These are phyloP conservation scores for Agriopis leucophaearia DNA, from an alignment of 2,888 invertebrate genomes.

Conservation along the genomic window DNA sequence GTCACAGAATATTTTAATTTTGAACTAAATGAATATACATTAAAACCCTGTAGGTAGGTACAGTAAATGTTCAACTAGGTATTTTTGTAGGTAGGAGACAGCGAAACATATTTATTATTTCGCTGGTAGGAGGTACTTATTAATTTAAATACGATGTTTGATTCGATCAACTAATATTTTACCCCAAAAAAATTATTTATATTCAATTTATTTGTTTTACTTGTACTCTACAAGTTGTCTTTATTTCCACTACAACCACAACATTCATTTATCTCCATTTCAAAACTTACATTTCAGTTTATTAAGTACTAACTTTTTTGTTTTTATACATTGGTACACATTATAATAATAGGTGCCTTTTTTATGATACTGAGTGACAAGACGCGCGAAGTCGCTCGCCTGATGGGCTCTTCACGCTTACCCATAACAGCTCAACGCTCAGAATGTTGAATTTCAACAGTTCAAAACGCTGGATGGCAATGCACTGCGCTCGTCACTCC, in stretches of 20 bases:
- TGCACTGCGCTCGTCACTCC: too few species aligned
- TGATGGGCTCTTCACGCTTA: too few species aligned
- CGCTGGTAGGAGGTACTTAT: not conserved
- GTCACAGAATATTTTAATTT: not conserved
- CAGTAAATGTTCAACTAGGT: not conserved
- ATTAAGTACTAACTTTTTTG: not conserved
- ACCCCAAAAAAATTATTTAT: not conserved
- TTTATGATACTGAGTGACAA: too few species aligned
- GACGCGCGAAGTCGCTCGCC: too few species aligned
- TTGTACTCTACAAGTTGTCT: not conserved
- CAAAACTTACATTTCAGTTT: not conserved
- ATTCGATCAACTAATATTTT: not conserved
- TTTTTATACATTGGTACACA: not conserved
- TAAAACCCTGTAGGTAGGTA: not conserved
- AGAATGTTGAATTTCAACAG: too few species aligned
- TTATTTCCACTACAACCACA: conserved; percentile 11
- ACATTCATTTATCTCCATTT: conserved; percentile 4
- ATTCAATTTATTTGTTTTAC: not conserved
- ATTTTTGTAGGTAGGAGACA: not conserved
- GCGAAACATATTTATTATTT: too few species aligned
- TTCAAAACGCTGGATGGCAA: too few species aligned
- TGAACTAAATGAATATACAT: not conserved
- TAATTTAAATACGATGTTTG: not conserved
- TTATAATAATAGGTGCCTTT: not conserved
- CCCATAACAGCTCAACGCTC: too few species aligned